Evolutionary conservation across 2,113 vertebrate species (phyloP).

Genomic region (Apodemus speciosus): DNA sequence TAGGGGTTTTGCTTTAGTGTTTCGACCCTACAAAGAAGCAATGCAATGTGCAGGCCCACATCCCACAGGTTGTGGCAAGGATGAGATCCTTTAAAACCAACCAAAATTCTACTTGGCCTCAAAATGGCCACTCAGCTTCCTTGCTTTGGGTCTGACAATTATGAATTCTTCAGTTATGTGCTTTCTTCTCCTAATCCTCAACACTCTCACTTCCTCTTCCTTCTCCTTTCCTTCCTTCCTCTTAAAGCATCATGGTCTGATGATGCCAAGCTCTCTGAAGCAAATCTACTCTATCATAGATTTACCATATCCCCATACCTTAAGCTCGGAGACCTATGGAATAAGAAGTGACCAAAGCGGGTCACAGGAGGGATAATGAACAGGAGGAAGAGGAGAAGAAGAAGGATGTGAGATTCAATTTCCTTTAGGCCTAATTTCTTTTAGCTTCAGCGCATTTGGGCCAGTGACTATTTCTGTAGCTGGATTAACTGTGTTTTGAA

Average conservation of each 20-base stretch:
- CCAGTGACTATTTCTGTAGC: conserved; percentile 63
- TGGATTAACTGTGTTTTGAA: conserved; percentile 71
- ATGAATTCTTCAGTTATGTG: not conserved
- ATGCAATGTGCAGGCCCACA: conserved; percentile 30
- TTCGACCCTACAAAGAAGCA: conserved; percentile 23
- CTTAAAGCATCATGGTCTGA: not conserved
- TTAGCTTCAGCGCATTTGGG: conserved; percentile 45
- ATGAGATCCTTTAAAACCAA: not conserved
- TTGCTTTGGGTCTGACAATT: conserved; percentile 13
- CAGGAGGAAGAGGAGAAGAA: not conserved
- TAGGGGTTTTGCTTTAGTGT: not conserved
- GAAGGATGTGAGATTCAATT: not conserved
- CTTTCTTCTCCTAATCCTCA: conserved; percentile 11
- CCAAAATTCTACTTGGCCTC: conserved; percentile 1
- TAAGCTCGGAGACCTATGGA: conserved; percentile 41
- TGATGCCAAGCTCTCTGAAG: conserved; percentile 26
- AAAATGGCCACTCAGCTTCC: not conserved
- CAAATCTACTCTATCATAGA: conserved; percentile 5
- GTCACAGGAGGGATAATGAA: no score
- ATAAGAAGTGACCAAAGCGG: conserved; percentile 17
- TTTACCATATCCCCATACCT: not conserved
- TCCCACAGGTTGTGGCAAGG: not conserved
- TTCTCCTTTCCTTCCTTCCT: conserved; percentile 1
- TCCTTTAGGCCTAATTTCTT: conserved; percentile 65
- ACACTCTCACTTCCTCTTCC: not conserved